Percentiles rank a stretch among this genome's conserved stretches.
Evolutionary conservation across 2,888 invertebrate genomes (phyloP).

Genomic region (Eucera pruinosa): DNA sequence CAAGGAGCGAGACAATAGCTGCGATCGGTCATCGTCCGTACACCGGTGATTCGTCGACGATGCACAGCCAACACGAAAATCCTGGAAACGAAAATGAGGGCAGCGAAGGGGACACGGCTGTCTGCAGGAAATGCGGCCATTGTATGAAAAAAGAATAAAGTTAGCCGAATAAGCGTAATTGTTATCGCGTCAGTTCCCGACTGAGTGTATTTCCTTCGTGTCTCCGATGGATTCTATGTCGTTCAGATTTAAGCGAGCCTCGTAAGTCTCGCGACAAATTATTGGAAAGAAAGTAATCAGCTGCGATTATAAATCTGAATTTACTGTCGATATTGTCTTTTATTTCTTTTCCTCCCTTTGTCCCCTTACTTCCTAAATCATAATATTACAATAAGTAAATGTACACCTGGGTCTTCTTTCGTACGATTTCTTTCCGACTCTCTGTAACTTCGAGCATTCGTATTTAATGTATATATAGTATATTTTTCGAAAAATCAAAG

Average conservation of each 20-base stretch:
- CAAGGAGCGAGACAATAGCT: slow-evolving; percentile 80
- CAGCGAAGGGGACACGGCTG: not conserved
- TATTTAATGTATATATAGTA: too few relatives aligned
- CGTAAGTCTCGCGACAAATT: slow-evolving; percentile 4
- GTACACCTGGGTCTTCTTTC: too few relatives aligned
- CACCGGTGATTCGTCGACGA: slow-evolving; percentile 46
- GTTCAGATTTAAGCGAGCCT: slow-evolving; percentile 20
- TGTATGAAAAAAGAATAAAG: slow-evolving; percentile 45
- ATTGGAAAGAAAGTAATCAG: slow-evolving; percentile 50
- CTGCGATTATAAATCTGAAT: slow-evolving; percentile 53
- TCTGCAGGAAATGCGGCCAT: slow-evolving; percentile 79
- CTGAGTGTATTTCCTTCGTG: slow-evolving; percentile 20
- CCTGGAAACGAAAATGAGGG: slow-evolving; percentile 9
- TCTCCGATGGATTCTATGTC: slow-evolving; percentile 44
- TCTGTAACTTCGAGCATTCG: too few relatives aligned
- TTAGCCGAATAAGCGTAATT: slow-evolving; percentile 12
- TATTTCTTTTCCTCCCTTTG: not conserved
- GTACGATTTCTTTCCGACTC: too few relatives aligned
- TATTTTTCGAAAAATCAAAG: too few relatives aligned
- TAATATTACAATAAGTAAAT: too few relatives aligned
- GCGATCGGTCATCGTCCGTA: slow-evolving; percentile 76
- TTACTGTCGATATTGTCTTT: slow-evolving; percentile 7
- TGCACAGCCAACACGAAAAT: slow-evolving; percentile 8
- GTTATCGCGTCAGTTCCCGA: slow-evolving; percentile 6
- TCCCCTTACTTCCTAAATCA: too few relatives aligned